Evolutionary conservation across 1,140 invertebrate species (phyloP).

Genomic region (Lutraria rhynchaena): DNA sequence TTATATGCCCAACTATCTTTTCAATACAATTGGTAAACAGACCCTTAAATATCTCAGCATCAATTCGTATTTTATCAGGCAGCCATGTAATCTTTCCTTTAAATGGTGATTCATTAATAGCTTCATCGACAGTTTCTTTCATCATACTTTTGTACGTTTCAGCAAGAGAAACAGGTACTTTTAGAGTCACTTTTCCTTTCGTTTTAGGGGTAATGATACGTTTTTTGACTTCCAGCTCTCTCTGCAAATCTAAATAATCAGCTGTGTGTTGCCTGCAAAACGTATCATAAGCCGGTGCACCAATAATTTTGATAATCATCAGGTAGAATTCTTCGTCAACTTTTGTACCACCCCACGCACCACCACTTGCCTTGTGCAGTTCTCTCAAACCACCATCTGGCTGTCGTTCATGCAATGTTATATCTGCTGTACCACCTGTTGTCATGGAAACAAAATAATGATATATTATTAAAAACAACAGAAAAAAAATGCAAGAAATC

Average conservation of each 20-base stretch:
- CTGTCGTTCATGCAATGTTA: slow-evolving; percentile 39
- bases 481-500: no score
- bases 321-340: slow-evolving; percentile 40
- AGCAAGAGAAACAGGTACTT: slow-evolving; percentile 31
- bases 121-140: slow-evolving; percentile 9
- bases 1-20: slow-evolving; percentile 57
- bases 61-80: slow-evolving; percentile 60
- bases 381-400: slow-evolving; percentile 36
- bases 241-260: slow-evolving; percentile 43
- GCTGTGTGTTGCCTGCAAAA: slow-evolving; percentile 37
- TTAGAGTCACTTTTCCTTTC: slow-evolving; percentile 49
- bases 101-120: slow-evolving; percentile 24
- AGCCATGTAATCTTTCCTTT: slow-evolving; percentile 50
- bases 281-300: background rate
- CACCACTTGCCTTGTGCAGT: slow-evolving; percentile 46
- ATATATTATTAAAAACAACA: no score
- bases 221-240: slow-evolving; percentile 62
- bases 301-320: slow-evolving; percentile 40
- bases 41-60: slow-evolving; percentile 37
- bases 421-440: slow-evolving; percentile 53
- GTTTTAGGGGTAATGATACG: slow-evolving; percentile 45
- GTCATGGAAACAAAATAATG: no score
- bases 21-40: slow-evolving; percentile 56
- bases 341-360: slow-evolving; percentile 43
- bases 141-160: background rate